Conservation (phyloP, 2,888 invertebrate species). For the Drosophila multiciliata region DNA sequence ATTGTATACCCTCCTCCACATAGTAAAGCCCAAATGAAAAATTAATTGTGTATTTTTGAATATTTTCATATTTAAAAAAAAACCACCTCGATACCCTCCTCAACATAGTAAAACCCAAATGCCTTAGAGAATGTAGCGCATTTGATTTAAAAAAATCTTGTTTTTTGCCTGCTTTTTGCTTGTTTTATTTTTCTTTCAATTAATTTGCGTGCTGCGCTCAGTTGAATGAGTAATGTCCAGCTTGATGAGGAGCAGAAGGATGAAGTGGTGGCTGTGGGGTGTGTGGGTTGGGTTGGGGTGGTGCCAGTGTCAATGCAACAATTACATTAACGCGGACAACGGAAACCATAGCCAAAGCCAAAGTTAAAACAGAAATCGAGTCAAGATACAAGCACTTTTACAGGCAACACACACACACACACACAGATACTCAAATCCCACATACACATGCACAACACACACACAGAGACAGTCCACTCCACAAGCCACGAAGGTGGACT, state of each 20-base stretch:
- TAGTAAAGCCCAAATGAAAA: background rate
- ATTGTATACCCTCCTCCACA: background rate
- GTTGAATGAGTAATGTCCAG: constrained; percentile 66
- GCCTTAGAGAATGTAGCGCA: constrained; percentile 39
- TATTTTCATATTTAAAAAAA: background rate
- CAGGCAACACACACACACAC: constrained; percentile 42
- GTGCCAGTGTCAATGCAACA: constrained; percentile 57
- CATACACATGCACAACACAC: constrained; percentile 4
- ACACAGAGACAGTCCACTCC: constrained; percentile 40
- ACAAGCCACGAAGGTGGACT: constrained; percentile 63
- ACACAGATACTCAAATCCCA: constrained; percentile 26
- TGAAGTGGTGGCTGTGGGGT: constrained; percentile 8
- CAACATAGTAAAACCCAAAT: constrained; percentile 14
- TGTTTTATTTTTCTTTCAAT: constrained; percentile 49
- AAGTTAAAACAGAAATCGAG: constrained; percentile 32
- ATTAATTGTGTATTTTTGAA: background rate
- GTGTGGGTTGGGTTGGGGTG: constrained; percentile 30
- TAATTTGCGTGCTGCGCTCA: constrained; percentile 59
- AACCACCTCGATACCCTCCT: no score
- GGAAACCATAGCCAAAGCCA: constrained; percentile 40
- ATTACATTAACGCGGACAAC: constrained; percentile 39
- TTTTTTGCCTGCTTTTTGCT: constrained; percentile 21
- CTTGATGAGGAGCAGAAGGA: constrained; percentile 44
- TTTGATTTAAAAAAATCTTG: constrained; percentile 26
- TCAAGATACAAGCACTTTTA: constrained; percentile 24